Percentiles rank a stretch among this genome's conserved stretches.
Conservation (phyloP, 2,888 invertebrate genomes). For the Erebia palarica region DNA sequence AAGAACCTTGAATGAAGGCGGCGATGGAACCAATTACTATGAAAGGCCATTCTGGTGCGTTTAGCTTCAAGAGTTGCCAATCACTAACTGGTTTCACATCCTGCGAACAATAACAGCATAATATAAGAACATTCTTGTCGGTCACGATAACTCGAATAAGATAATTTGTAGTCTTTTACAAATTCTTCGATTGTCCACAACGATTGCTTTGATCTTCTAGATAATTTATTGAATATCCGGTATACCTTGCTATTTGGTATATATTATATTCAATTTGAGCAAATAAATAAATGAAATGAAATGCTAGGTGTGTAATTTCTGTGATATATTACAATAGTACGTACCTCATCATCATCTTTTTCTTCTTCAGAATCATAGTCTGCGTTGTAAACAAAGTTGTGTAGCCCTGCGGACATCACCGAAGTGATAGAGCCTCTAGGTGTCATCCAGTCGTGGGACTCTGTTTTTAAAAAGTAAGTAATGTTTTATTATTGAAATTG, state of each 20-base stretch:
- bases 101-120: constrained; percentile 43
- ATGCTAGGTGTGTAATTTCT: too few relatives aligned
- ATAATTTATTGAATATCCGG: too few relatives aligned
- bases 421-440: constrained; percentile 73
- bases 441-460: constrained; percentile 75
- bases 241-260: too few relatives aligned
- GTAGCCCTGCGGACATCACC: constrained; percentile 67
- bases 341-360: constrained; percentile 66
- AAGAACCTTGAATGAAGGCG: constrained; percentile 84
- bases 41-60: constrained; percentile 85
- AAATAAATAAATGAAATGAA: too few relatives aligned
- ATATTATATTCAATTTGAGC: too few relatives aligned
- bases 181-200: too few relatives aligned
- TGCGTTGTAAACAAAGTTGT: constrained; percentile 65
- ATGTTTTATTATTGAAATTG: background rate
- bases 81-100: constrained; percentile 64
- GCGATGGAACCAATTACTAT: constrained; percentile 84
- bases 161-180: background rate
- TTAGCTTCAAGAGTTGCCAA: constrained; percentile 82
- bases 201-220: too few relatives aligned
- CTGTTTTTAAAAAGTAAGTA: constrained; percentile 44
- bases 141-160: background rate
- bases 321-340: background rate
- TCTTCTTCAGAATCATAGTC: constrained; percentile 62
- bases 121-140: too few relatives aligned